A percentile compares a stretch with the other conserved stretches of the same genome.
Evolutionary conservation across 2,797 vertebrate genomes (phyloP).

Genomic region (Cynodonichthys magdalenae): DNA sequence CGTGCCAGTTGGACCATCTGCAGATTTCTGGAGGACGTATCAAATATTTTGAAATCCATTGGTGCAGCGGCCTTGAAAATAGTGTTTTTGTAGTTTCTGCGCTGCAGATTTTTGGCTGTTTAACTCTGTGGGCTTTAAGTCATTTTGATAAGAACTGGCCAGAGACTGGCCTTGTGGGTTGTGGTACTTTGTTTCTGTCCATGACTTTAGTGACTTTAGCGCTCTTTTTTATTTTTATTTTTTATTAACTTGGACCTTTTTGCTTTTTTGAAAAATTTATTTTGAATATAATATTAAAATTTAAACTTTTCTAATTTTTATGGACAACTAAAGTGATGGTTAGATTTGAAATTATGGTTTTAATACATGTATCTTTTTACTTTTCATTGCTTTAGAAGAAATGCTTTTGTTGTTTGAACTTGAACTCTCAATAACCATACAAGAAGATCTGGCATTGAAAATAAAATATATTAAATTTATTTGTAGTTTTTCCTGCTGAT

Average conservation of each 20-base stretch:
- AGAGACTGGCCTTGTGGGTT: conserved; percentile 5
- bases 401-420: too few species aligned
- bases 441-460: too few species aligned
- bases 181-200: neutral
- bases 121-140: conserved; percentile 16
- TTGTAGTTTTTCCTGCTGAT: too few species aligned
- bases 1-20: neutral
- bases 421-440: too few species aligned
- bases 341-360: too few species aligned
- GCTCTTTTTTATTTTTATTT: neutral
- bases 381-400: too few species aligned
- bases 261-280: neutral
- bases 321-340: too few species aligned
- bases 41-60: neutral
- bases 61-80: conserved; percentile 26
- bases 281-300: neutral
- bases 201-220: too few species aligned
- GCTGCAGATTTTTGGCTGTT: conserved; percentile 13
- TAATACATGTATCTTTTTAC: too few species aligned
- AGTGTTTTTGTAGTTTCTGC: conserved; percentile 10
- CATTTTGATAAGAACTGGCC: conserved; percentile 15
- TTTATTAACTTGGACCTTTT: neutral
- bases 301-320: too few species aligned
- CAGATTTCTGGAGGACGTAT: conserved; percentile 11
- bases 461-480: too few species aligned